Evolutionary conservation across 2,888 invertebrate species (phyloP), one percentile per base, ranked within the genome.

Genomic region (Actias luna): DNA sequence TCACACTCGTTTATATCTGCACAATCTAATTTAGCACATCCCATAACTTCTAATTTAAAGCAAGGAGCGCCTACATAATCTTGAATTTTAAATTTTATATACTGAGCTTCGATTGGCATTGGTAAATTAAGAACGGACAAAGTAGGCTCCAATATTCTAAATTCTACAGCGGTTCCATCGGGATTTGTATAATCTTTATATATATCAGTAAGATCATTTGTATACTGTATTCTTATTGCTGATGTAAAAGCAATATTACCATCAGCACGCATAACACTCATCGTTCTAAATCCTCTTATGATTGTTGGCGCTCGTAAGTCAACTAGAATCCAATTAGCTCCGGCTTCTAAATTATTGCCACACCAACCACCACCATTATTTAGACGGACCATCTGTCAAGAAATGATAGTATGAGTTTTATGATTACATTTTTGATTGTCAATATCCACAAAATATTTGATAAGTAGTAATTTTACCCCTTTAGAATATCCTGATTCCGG

Each of bases 101-200:
- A 98, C 72, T 97, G 96, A 0, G 98, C 97, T 90, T 98, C 98
- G 69, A 98, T 97, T 0, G 98, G 97, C 79, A 97, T 94, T 0
- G 98, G 98, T 14, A 98, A 89, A 82, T 98, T 98, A 8, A 98
- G 87, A 35, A 98, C 97, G 0, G 98, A 98, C n/a, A 98, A 91
- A 61, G 97, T 97, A 0, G 98, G 97, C 76, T 98, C 98, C 52
- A 97, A 87, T 70, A 98, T 97, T 66, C 98, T 94, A 83, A 98
- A 98, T 83, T 98, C 98, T 0, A 98, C 98, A 12, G 98, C 97
- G 1, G 98, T 97, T 29, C 98, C 98, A 80, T 98, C 97, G 4
- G 98, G 97, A 81, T 98, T 98, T 2, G 97, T 96, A 82, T 98
- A 98, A 77, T 98, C 98, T 87, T 96, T 97, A 84, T 98, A 98